These are phyloP conservation scores for Okapia johnstoni DNA, from an alignment of 2,113 vertebrate species.

Conservation along the genomic window DNA sequence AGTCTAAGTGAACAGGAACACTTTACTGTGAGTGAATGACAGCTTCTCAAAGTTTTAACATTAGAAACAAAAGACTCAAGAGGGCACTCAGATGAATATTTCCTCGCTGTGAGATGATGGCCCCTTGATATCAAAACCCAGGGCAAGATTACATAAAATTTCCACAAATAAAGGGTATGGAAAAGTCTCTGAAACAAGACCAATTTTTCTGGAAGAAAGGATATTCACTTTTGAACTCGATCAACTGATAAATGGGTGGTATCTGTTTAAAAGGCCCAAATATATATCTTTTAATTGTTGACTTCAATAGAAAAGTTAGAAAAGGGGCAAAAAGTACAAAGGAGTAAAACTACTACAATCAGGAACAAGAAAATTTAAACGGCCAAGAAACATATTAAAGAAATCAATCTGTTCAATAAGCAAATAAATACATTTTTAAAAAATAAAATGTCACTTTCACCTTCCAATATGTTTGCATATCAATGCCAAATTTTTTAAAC, in stretches of 20 bases:
- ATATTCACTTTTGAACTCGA: neutral
- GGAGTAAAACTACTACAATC: neutral
- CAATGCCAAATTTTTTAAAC: neutral
- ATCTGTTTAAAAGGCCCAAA: neutral
- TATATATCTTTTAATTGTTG: neutral
- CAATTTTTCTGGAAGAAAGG: neutral
- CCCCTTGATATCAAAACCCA: neutral
- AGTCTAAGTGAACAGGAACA: neutral
- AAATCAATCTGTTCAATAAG: neutral
- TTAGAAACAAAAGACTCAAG: neutral
- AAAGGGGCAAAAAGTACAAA: neutral
- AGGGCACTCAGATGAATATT: neutral
- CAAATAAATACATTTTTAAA: neutral
- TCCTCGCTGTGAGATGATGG: neutral
- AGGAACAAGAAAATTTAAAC: neutral
- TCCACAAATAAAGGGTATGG: neutral
- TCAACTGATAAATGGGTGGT: neutral
- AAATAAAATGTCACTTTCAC: neutral
- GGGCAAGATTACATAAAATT: neutral
- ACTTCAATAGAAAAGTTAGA: neutral
- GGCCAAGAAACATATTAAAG: neutral
- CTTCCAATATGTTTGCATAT: neutral
- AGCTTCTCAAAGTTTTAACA: neutral
- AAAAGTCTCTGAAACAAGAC: neutral
- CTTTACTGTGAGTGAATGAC: neutral